These are phyloP conservation scores for Agonum fuliginosum DNA, from an alignment of 2,888 invertebrate species.

Conservation along the genomic window DNA sequence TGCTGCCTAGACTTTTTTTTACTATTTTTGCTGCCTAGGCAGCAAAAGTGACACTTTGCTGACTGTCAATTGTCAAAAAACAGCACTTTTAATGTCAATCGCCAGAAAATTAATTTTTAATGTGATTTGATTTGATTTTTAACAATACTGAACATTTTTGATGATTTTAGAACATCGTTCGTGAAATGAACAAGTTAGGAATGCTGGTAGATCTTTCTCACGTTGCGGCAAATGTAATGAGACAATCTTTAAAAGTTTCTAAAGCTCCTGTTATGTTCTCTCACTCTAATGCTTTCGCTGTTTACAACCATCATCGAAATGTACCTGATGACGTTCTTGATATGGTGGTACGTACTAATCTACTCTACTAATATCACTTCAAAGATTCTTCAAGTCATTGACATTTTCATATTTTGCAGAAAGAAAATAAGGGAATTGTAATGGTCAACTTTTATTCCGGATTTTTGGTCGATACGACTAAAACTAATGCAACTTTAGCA, in stretches of 20 bases:
- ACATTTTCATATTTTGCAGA: constrained; percentile 74
- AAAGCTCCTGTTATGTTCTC: constrained; percentile 79
- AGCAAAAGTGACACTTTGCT: too few relatives aligned
- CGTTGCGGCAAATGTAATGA: constrained; percentile 77
- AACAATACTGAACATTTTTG: too few relatives aligned
- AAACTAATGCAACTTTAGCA: constrained; percentile 75
- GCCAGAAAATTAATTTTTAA: too few relatives aligned
- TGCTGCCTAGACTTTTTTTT: too few relatives aligned
- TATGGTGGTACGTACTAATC: constrained; percentile 72
- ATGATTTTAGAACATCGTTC: constrained; percentile 74
- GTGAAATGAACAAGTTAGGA: constrained; percentile 80
- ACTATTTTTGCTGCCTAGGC: too few relatives aligned
- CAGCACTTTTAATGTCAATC: too few relatives aligned
- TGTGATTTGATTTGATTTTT: too few relatives aligned
- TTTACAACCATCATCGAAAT: constrained; percentile 75
- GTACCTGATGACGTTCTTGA: constrained; percentile 77
- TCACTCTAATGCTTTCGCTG: constrained; percentile 76
- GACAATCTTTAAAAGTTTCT: constrained; percentile 73
- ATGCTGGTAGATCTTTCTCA: constrained; percentile 79
- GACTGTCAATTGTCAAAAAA: too few relatives aligned
- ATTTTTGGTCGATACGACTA: constrained; percentile 72
- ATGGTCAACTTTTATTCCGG: constrained; percentile 84
- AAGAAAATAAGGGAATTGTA: constrained; percentile 81
- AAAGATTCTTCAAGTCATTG: too few relatives aligned
- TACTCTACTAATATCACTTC: too few relatives aligned